Evolutionary conservation across 2,797 vertebrate genomes (phyloP).

Genomic region (Urosaurus nigricauda): DNA sequence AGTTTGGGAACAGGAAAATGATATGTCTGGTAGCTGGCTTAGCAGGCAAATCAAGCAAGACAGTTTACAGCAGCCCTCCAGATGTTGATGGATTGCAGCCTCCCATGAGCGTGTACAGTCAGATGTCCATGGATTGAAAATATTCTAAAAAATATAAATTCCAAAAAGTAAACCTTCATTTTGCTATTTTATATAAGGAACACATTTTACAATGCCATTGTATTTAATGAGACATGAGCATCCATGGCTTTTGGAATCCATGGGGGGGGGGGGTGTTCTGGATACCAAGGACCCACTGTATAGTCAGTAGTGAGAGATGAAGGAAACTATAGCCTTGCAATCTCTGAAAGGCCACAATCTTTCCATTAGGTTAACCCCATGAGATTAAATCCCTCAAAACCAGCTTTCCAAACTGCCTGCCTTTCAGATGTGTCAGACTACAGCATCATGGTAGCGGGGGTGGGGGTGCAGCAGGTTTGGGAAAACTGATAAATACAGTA

Average conservation of each 20-base stretch:
- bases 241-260: no score
- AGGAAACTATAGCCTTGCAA: neutral
- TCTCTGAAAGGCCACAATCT: neutral
- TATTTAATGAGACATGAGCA: no score
- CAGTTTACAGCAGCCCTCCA: neutral
- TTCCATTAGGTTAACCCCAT: neutral
- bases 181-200: no score
- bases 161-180: no score
- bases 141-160: no score
- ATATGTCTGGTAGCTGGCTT: neutral
- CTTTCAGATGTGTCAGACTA: neutral
- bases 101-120: no score
- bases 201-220: no score
- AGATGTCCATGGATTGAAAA: neutral
- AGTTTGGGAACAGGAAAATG: constrained; percentile 10
- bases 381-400: neutral
- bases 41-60: neutral
- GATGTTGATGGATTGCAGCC: neutral
- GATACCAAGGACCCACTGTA: no score
- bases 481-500: neutral
- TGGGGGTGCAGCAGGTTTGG: neutral
- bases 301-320: neutral
- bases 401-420: neutral
- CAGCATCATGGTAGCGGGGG: neutral
- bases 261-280: no score